Evolutionary conservation across 2,113 vertebrate genomes (phyloP).

Genomic region (Muntiacus reevesi): DNA sequence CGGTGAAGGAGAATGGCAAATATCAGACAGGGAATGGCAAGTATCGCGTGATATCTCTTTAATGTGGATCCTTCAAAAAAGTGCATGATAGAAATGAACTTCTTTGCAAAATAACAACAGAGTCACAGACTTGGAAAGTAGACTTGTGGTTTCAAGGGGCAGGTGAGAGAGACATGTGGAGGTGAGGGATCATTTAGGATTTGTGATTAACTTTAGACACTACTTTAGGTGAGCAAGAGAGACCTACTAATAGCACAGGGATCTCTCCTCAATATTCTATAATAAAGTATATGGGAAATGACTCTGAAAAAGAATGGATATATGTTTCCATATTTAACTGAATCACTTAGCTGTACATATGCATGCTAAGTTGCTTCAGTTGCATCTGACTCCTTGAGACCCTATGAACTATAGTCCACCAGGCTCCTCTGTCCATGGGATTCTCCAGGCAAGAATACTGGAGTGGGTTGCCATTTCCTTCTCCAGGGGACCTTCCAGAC

Average conservation of each 20-base stretch:
- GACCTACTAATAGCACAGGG: neutral
- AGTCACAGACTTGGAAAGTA: neutral
- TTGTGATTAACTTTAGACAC: neutral
- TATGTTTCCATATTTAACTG: neutral
- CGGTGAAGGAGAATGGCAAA: neutral
- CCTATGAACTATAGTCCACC: neutral
- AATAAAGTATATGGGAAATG: neutral
- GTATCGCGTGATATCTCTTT: neutral
- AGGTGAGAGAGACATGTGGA: neutral
- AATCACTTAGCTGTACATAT: neutral
- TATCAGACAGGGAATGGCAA: neutral
- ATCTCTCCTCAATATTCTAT: neutral
- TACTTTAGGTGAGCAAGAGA: neutral
- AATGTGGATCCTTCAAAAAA: neutral
- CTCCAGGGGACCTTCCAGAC: neutral
- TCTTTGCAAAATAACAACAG: neutral
- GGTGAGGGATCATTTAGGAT: neutral
- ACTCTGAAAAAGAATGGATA: neutral
- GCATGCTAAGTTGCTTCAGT: neutral
- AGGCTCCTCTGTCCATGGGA: neutral
- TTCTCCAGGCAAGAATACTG: neutral
- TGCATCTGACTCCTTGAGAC: rapidly evolving
- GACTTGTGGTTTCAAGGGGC: neutral
- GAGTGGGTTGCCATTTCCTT: neutral
- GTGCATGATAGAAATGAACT: neutral